These are phyloP conservation scores for Fukomys damarensis DNA, from an alignment of 2,113 vertebrate genomes.

Conservation along the genomic window DNA sequence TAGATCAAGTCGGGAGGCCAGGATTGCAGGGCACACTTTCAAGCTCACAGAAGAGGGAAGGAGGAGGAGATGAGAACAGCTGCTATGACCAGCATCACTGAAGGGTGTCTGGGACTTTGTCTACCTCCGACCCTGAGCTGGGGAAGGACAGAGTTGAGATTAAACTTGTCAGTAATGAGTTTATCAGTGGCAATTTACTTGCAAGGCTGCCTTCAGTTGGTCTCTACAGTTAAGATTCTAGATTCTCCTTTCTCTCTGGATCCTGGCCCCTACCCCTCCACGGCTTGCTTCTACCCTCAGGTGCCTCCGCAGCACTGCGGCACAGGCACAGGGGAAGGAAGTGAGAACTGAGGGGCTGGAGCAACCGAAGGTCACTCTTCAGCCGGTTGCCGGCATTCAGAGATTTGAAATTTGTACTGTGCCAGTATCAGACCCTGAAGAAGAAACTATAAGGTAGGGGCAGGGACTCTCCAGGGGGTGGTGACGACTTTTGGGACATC, in stretches of 20 bases:
- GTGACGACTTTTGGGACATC: constrained; percentile 29
- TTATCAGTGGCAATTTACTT: constrained; percentile 40
- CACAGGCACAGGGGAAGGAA: constrained; percentile 58
- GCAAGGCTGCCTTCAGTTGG: background rate
- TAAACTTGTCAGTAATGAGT: constrained; percentile 44
- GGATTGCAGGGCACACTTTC: background rate
- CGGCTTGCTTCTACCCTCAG: constrained; percentile 63
- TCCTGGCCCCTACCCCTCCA: background rate
- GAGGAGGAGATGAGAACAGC: background rate
- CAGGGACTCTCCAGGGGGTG: constrained; percentile 20
- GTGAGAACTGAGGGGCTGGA: background rate
- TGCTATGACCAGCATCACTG: background rate
- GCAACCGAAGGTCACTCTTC: constrained; percentile 63
- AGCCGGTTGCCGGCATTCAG: background rate
- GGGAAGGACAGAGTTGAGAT: constrained; percentile 37
- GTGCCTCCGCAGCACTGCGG: constrained; percentile 78
- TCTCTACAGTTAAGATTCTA: background rate
- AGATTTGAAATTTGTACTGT: constrained; percentile 40
- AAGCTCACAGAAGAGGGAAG: background rate
- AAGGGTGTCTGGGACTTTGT: background rate
- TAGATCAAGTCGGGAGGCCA: background rate
- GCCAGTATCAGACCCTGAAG: constrained; percentile 16
- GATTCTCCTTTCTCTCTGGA: background rate
- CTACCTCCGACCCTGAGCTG: background rate
- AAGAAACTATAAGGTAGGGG: constrained; percentile 68